Percentiles rank a stretch among this genome's conserved stretches.
These are phyloP conservation scores for Aphelinus certus DNA, from an alignment of 1,140 invertebrate genomes.

Conservation along the genomic window DNA sequence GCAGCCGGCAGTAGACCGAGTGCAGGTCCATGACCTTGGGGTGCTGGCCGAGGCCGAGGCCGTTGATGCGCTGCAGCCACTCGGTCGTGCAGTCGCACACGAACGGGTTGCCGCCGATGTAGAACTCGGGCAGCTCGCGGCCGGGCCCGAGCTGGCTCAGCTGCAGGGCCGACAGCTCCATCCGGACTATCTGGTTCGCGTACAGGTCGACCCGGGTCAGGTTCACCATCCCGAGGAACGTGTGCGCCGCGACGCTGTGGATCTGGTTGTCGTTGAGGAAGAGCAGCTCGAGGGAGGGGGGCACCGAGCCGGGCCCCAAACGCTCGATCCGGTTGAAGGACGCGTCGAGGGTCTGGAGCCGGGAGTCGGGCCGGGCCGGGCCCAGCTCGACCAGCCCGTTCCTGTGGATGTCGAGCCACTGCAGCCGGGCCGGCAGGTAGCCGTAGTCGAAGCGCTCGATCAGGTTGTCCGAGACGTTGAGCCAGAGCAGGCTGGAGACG, in stretches of 20 bases:
- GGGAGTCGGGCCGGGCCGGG: conserved; percentile 61
- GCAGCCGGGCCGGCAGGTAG: conserved; percentile 78
- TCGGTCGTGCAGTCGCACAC: conserved; percentile 88
- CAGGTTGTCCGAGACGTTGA: conserved; percentile 86
- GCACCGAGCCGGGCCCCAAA: conserved; percentile 76
- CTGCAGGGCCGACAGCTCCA: conserved; percentile 81
- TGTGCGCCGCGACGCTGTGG: conserved; percentile 77
- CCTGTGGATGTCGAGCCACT: conserved; percentile 85
- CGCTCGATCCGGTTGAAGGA: conserved; percentile 82
- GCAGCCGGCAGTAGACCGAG: conserved; percentile 82
- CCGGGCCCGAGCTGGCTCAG: conserved; percentile 71
- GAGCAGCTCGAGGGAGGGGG: conserved; percentile 80
- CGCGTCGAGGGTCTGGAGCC: conserved; percentile 78
- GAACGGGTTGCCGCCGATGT: conserved; percentile 88
- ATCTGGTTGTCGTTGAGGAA: conserved; percentile 88
- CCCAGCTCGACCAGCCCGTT: conserved; percentile 81
- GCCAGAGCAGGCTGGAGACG: conserved; percentile 78
- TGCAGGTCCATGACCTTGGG: conserved; percentile 84
- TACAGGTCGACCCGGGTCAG: conserved; percentile 85
- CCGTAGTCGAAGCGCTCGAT: conserved; percentile 84
- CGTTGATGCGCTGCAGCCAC: conserved; percentile 86
- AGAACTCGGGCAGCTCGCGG: conserved; percentile 81
- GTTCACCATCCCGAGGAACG: conserved; percentile 81
- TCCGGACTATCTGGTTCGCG: conserved; percentile 80
- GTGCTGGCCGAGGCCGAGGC: conserved; percentile 75